Evolutionary conservation across 2,888 invertebrate genomes (phyloP).

Genomic region (Sclerodermus sp.): DNA sequence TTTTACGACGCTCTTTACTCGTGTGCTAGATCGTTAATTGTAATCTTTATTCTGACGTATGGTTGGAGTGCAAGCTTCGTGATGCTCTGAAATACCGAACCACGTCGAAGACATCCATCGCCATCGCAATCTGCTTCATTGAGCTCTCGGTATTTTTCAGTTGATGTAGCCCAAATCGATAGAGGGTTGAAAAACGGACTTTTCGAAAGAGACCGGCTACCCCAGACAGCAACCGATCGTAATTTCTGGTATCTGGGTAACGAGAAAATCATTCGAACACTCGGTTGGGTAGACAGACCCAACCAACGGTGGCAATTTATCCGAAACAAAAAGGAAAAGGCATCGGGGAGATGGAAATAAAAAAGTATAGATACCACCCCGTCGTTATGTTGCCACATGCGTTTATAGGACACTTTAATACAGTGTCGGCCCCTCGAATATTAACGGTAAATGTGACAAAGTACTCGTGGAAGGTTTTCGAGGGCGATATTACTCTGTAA

Average conservation of each 20-base stretch:
- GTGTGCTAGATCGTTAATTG: constrained; percentile 10
- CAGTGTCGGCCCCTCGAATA: constrained; percentile 26
- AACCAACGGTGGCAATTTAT: not conserved
- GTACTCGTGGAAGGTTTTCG: constrained; percentile 39
- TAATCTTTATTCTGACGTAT: constrained; percentile 13
- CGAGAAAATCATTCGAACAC: not conserved
- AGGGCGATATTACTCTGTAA: constrained; percentile 45
- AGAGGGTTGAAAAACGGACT: too few species aligned
- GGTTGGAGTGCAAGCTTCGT: too few species aligned
- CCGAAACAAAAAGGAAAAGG: not conserved
- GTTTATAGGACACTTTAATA: constrained; percentile 25
- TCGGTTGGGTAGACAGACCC: not conserved
- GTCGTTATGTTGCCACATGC: not conserved
- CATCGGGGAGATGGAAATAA: not conserved
- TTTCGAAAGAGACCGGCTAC: too few species aligned
- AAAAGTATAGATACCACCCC: not conserved
- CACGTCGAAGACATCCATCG: too few species aligned
- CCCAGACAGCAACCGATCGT: too few species aligned
- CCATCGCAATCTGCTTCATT: too few species aligned
- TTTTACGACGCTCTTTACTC: constrained; percentile 22
- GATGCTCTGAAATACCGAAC: too few species aligned
- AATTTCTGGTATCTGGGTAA: not conserved
- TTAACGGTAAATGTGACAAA: constrained; percentile 41
- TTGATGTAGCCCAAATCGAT: too few species aligned
- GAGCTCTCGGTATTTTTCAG: too few species aligned